Conservation (phyloP, 2,888 invertebrate species). For the Aethes cnicana region DNA sequence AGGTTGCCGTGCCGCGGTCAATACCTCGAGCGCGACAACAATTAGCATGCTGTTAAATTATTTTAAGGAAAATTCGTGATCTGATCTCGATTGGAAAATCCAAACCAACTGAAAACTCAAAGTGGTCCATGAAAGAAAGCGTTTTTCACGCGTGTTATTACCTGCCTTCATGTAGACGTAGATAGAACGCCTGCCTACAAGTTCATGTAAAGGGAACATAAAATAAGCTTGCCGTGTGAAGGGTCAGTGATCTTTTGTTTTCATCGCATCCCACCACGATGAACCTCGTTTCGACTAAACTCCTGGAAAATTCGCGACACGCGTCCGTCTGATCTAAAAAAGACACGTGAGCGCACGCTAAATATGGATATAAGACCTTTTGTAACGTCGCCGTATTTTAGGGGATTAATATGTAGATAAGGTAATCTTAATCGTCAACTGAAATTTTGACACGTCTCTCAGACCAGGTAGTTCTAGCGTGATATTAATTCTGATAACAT, state of each 20-base stretch:
- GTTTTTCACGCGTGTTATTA: too few relatives aligned
- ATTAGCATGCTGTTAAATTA: slow-evolving; percentile 22
- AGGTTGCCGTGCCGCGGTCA: slow-evolving; percentile 11
- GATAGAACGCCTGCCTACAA: too few relatives aligned
- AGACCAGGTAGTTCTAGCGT: too few relatives aligned
- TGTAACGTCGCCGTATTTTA: too few relatives aligned
- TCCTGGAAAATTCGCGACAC: not conserved
- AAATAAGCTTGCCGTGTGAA: slow-evolving; percentile 3
- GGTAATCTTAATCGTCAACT: too few relatives aligned
- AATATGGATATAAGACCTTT: not conserved
- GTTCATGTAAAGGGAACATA: not conserved
- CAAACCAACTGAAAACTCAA: too few relatives aligned
- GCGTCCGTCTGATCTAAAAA: not conserved
- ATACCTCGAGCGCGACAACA: slow-evolving; percentile 12
- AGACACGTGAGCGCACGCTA: not conserved
- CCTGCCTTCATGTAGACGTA: too few relatives aligned
- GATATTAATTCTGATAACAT: too few relatives aligned
- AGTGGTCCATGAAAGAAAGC: too few relatives aligned
- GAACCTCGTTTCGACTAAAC: slow-evolving; percentile 18
- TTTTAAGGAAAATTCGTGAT: slow-evolving; percentile 20
- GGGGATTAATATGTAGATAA: too few relatives aligned
- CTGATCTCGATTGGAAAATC: not conserved
- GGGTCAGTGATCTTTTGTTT: slow-evolving; percentile 15
- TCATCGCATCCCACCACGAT: not conserved
- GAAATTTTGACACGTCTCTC: too few relatives aligned